These are phyloP conservation scores for Scaptomyza pallida DNA, from an alignment of 1,140 invertebrate species.

Conservation along the genomic window DNA sequence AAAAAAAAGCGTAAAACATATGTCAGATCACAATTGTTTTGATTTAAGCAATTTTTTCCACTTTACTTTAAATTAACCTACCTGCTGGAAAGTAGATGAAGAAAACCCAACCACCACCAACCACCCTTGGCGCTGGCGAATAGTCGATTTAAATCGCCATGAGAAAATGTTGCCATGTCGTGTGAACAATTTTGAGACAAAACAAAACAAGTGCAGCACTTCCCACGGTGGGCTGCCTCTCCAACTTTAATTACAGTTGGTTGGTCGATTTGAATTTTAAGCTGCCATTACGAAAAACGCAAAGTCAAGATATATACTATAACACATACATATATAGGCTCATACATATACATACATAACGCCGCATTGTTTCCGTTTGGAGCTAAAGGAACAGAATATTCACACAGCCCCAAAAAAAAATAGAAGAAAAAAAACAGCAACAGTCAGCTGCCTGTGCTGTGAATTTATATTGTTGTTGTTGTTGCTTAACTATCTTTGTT, in stretches of 20 bases:
- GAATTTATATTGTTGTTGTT: conserved; percentile 42
- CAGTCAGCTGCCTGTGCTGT: conserved; percentile 43
- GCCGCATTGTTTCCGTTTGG: conserved; percentile 73
- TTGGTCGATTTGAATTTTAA: conserved; percentile 59
- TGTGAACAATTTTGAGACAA: conserved; percentile 66
- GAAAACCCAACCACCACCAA: background rate
- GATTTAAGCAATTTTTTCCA: conserved; percentile 39
- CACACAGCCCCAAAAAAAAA: conserved; percentile 79
- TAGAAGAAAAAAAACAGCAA: too few relatives aligned
- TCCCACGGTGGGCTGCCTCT: conserved; percentile 65
- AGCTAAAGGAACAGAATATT: conserved; percentile 69
- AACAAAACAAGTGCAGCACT: conserved; percentile 77
- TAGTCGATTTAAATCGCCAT: conserved; percentile 65
- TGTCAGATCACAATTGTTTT: conserved; percentile 30
- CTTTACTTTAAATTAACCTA: conserved; percentile 19
- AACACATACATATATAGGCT: conserved; percentile 11
- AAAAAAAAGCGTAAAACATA: conserved; percentile 32
- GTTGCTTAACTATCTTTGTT: conserved; percentile 57
- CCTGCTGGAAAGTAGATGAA: background rate
- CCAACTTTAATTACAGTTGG: conserved; percentile 77
- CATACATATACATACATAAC: conserved; percentile 56
- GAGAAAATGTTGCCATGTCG: conserved; percentile 68
- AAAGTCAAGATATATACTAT: conserved; percentile 62
- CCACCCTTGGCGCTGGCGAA: background rate
- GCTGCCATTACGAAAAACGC: conserved; percentile 61